These are phyloP conservation scores for Cistogaster globosa DNA, from an alignment of 2,888 invertebrate genomes.

Conservation along the genomic window DNA sequence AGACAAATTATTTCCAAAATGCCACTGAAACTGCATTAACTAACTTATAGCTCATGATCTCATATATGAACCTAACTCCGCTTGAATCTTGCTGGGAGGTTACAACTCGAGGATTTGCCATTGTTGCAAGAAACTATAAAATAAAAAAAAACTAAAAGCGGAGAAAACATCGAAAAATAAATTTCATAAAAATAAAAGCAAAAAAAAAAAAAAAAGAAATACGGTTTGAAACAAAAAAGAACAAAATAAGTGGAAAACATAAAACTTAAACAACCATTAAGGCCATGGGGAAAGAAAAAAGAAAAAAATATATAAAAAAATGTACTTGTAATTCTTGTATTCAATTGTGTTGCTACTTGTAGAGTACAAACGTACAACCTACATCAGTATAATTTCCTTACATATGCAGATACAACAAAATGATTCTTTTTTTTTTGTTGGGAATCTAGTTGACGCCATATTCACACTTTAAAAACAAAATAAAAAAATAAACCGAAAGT, in stretches of 20 bases:
- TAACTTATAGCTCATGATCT: slow-evolving; percentile 30
- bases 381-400: background rate
- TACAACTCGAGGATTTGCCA: slow-evolving; percentile 7
- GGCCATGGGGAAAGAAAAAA: slow-evolving; percentile 32
- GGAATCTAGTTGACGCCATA: slow-evolving; percentile 65
- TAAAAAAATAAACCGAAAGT: background rate
- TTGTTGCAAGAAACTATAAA: slow-evolving; percentile 46
- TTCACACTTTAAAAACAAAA: slow-evolving; percentile 51
- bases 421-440: slow-evolving; percentile 19
- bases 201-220: background rate
- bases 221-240: slow-evolving; percentile 4
- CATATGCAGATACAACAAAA: slow-evolving; percentile 43
- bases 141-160: slow-evolving; percentile 6
- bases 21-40: slow-evolving; percentile 51
- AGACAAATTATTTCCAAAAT: slow-evolving; percentile 63
- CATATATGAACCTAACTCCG: background rate
- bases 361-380: background rate
- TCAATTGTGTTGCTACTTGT: slow-evolving; percentile 22
- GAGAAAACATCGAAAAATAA: slow-evolving; percentile 45
- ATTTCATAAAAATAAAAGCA: slow-evolving; percentile 37
- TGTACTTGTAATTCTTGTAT: slow-evolving; percentile 41
- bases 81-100: slow-evolving; percentile 20
- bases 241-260: slow-evolving; percentile 43
- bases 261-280: slow-evolving; percentile 61
- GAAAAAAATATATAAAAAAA: slow-evolving; percentile 29